Conservation (phyloP, 1,140 invertebrate genomes). For the Octopus sinensis region DNA sequence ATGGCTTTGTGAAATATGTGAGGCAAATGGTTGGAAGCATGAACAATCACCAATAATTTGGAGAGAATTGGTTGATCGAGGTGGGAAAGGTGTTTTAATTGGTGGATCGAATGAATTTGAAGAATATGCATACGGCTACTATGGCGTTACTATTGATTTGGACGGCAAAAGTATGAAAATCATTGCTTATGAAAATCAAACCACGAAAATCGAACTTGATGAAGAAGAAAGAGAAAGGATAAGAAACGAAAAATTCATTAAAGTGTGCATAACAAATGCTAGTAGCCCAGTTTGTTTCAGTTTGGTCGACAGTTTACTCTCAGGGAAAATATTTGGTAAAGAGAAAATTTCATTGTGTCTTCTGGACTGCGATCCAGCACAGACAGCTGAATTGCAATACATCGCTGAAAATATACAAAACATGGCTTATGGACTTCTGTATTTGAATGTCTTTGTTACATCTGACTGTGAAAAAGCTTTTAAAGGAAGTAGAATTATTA, state of each 20-base stretch:
- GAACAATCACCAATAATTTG: constrained; percentile 56
- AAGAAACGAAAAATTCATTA: no score
- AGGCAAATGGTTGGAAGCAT: constrained; percentile 49
- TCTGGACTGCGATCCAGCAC: constrained; percentile 30
- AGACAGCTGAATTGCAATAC: constrained; percentile 37
- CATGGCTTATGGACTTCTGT: constrained; percentile 41
- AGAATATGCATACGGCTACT: no score
- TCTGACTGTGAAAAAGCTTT: constrained; percentile 46
- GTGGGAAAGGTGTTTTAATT: constrained; percentile 57
- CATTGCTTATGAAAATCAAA: no score
- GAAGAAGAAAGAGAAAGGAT: no score
- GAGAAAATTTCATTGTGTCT: constrained; percentile 46
- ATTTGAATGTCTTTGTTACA: constrained; percentile 36
- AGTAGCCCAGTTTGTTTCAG: no score
- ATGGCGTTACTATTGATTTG: no score
- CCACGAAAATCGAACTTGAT: no score
- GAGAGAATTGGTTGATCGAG: constrained; percentile 56
- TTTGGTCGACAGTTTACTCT: constrained; percentile 34
- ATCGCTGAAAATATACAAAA: constrained; percentile 50
- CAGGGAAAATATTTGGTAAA: constrained; percentile 45
- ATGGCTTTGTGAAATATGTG: constrained; percentile 49
- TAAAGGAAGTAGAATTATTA: constrained; percentile 38
- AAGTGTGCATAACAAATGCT: no score
- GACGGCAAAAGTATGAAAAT: no score
- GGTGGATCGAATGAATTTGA: constrained; percentile 56